Conservation (phyloP, 2,113 vertebrate species). For the Mesembrinibis cayennensis region DNA sequence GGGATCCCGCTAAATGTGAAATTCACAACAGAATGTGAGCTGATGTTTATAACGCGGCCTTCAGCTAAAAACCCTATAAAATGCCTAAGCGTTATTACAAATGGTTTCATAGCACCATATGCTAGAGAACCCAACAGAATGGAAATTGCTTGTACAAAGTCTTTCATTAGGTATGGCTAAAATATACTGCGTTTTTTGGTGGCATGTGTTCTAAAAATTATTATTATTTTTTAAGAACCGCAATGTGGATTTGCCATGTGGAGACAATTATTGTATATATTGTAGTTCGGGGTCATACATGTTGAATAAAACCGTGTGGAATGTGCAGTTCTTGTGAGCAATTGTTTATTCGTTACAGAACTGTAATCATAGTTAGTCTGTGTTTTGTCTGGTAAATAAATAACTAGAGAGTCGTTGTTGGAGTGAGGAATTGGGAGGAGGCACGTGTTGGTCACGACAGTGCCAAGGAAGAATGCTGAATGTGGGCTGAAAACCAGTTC, state of each 20-base stretch:
- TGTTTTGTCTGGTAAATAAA: constrained; percentile 69
- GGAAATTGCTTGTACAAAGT: constrained; percentile 2
- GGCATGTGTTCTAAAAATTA: constrained; percentile 50
- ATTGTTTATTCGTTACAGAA: constrained; percentile 57
- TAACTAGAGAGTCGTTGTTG: constrained; percentile 20
- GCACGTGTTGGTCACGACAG: background rate
- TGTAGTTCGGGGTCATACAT: constrained; percentile 54
- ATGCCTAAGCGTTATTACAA: background rate
- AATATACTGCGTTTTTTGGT: constrained; percentile 29
- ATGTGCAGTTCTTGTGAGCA: constrained; percentile 36
- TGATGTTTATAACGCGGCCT: constrained; percentile 9
- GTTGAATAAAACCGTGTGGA: constrained; percentile 56
- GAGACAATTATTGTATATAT: constrained; percentile 57
- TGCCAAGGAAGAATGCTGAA: background rate
- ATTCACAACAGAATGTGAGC: background rate
- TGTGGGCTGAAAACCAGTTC: background rate
- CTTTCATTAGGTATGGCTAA: constrained; percentile 38
- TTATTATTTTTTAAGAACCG: constrained; percentile 47
- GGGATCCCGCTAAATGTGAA: background rate
- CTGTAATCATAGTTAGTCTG: constrained; percentile 44
- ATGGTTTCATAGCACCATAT: constrained; percentile 37
- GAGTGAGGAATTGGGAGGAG: background rate
- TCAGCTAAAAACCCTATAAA: constrained; percentile 33
- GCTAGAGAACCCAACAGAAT: constrained; percentile 18
- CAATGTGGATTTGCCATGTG: constrained; percentile 58